phyloP scores from a whole-genome alignment of 1,140 invertebrate genomes.

The Gonioctena quinquepunctata region DNA sequence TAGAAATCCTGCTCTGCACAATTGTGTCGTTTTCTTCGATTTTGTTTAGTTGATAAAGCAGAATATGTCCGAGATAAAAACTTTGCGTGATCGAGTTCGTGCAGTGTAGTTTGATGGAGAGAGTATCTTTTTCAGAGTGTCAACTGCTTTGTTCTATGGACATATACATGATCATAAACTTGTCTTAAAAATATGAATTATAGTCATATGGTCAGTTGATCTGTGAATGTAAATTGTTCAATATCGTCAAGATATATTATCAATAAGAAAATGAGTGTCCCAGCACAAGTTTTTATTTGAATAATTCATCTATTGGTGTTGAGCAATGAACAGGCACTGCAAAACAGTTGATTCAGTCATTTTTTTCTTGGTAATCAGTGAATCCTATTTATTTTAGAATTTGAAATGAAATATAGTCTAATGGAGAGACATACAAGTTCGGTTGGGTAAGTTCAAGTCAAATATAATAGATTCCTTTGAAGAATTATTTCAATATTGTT shows the following conservation, averaged over 20 bases:
- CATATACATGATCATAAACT: not conserved
- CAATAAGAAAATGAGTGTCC: conserved; percentile 20
- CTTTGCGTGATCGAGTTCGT: conserved; percentile 45
- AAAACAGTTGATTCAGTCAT: conserved; percentile 24
- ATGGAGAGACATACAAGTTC: no score
- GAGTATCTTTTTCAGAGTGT: conserved; percentile 49
- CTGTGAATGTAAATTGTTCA: not conserved
- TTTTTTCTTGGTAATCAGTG: conserved; percentile 4
- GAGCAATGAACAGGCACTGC: conserved; percentile 2
- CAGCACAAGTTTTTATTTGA: conserved; percentile 23
- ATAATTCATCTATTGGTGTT: conserved; percentile 5
- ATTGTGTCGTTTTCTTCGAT: not conserved
- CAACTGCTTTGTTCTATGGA: conserved; percentile 46
- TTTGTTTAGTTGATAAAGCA: not conserved
- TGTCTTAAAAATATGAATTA: conserved; percentile 2
- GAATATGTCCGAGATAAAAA: conserved; percentile 37
- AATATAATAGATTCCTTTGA: no score
- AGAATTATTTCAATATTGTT: not conserved
- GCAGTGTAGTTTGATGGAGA: conserved; percentile 55
- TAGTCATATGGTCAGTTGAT: conserved; percentile 40
- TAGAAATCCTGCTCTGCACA: no score
- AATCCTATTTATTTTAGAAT: conserved; percentile 16
- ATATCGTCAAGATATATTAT: conserved; percentile 10
- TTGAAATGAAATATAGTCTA: conserved; percentile 6
- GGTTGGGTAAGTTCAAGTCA: no score